Evolutionary conservation across 2,888 invertebrate species (phyloP).

Genomic region (Drosophila barbarae): DNA sequence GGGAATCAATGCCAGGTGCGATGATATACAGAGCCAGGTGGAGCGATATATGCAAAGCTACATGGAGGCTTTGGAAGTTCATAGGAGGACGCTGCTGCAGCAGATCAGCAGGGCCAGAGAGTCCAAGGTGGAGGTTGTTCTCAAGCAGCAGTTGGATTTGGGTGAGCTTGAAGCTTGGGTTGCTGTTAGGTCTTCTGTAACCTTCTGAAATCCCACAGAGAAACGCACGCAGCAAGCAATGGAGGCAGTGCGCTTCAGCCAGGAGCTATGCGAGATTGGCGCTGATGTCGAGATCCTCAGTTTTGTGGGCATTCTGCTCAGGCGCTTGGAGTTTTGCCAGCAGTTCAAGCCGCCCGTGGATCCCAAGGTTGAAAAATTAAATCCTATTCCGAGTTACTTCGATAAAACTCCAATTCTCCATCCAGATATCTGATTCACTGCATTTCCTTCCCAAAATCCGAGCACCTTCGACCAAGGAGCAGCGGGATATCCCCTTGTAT

Average conservation of each 20-base stretch:
- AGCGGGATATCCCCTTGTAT: slow-evolving; percentile 80
- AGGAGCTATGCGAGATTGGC: slow-evolving; percentile 84
- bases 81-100: slow-evolving; percentile 81
- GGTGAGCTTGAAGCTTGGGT: slow-evolving; percentile 52
- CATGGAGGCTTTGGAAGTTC: slow-evolving; percentile 83
- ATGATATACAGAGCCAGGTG: slow-evolving; percentile 81
- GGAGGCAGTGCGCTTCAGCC: slow-evolving; percentile 84
- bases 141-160: slow-evolving; percentile 81
- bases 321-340: slow-evolving; percentile 84
- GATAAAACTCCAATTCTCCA: neutral
- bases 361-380: slow-evolving; percentile 66
- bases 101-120: slow-evolving; percentile 79
- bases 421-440: slow-evolving; percentile 80
- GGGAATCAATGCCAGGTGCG: slow-evolving; percentile 77
- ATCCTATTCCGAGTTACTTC: neutral
- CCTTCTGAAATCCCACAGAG: slow-evolving; percentile 75
- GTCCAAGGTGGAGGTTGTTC: slow-evolving; percentile 81
- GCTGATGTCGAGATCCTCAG: slow-evolving; percentile 87
- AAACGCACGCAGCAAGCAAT: slow-evolving; percentile 82
- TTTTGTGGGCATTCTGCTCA: slow-evolving; percentile 84
- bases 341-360: slow-evolving; percentile 81
- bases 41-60: slow-evolving; percentile 85
- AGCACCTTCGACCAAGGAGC: slow-evolving; percentile 78
- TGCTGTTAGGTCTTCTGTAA: neutral
- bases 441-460: slow-evolving; percentile 82